A percentile compares a stretch with the other conserved stretches of the same genome.
phyloP scores from a whole-genome alignment of 2,888 invertebrate genomes.

The Poecilobothrus nobilitatus region DNA sequence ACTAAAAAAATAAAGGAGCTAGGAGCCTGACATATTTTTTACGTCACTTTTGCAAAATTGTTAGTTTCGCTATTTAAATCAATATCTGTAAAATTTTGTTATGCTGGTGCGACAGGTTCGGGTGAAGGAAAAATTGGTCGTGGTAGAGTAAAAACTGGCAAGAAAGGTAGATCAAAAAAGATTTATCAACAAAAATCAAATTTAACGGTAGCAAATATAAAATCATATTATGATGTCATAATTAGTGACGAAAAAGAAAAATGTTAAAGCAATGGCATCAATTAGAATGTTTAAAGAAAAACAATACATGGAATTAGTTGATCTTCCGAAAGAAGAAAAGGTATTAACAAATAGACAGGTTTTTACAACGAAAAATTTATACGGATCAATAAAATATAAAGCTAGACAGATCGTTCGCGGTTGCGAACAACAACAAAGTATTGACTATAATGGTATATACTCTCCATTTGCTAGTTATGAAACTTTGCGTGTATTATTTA shows the following conservation, averaged over 20 bases:
- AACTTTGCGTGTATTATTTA: slow-evolving; percentile 16
- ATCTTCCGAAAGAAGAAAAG: slow-evolving; percentile 13
- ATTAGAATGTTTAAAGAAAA: slow-evolving; percentile 15
- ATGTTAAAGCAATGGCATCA: slow-evolving; percentile 18
- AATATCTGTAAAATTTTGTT: no score
- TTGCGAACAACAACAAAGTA: slow-evolving; percentile 15
- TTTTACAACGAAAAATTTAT: slow-evolving; percentile 13
- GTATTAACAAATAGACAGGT: slow-evolving; percentile 15
- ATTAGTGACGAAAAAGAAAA: no score
- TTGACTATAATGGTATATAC: slow-evolving; percentile 15
- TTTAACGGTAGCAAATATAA: not conserved
- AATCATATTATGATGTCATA: no score
- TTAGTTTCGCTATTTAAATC: not conserved
- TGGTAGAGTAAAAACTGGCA: not conserved
- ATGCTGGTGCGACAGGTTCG: no score
- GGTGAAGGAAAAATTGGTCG: not conserved
- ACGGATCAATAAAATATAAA: slow-evolving; percentile 16
- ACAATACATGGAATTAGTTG: slow-evolving; percentile 15
- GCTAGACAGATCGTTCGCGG: slow-evolving; percentile 16
- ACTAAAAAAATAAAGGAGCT: not conserved
- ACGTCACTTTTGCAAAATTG: not conserved
- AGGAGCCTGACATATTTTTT: no score
- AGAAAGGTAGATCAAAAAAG: slow-evolving; percentile 7
- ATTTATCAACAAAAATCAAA: not conserved
- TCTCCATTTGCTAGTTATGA: slow-evolving; percentile 16